Base-by-base conservation (phyloP, 2,113 vertebrate species). In the Silurus glanis region DNA sequence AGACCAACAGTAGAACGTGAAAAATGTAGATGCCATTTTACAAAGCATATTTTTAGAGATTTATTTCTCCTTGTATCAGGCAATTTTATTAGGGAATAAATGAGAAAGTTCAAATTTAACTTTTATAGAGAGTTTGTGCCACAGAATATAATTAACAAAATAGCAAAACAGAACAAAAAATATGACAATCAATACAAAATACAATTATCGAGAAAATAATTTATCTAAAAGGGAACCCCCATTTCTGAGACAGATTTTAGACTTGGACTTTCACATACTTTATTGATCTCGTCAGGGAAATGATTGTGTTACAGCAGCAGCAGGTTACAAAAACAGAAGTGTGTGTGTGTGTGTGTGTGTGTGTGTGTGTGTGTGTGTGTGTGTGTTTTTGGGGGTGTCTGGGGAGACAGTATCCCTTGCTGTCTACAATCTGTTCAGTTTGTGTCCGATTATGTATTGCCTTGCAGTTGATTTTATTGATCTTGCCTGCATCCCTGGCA, bases 1-100 rank as follows among this genome's bases (percentile, higher is more conserved):
- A 91, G 89, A 61, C 78, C 87, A 85, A 83, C 89, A 85, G 89
- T 66, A 88, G 91, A 87, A 92, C 93, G 93, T 93, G 91, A 94
- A 90, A 94, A 94, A 94, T 89, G 90, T 95, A 93, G 93, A 92
- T 94, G 93, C 92, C 94, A 92, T 94, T 95, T 95, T 93, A 93
- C 92, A 87, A 91, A 94, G 90, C 93, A 94, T 94, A 94, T 94
- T 95, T 94, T 93, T 28, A 91, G 85, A 93, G 91, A 92, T 86
- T 88, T 90, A 72, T 80, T 67, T 64, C 84, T 87, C 91, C 87
- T 85, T 67, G 56, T 55, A 74, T 75, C 64, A 66, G 78, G 45
- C 67, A 72, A 59, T 56, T 81, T n/a, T 80, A 75, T 62, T 62
- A 76, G 56, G 10, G 14, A 66, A 87, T 88, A 90, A 89, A 91